Base-by-base conservation (phyloP, 1,140 invertebrate species). In the Brachionus rotundiformis region DNA sequence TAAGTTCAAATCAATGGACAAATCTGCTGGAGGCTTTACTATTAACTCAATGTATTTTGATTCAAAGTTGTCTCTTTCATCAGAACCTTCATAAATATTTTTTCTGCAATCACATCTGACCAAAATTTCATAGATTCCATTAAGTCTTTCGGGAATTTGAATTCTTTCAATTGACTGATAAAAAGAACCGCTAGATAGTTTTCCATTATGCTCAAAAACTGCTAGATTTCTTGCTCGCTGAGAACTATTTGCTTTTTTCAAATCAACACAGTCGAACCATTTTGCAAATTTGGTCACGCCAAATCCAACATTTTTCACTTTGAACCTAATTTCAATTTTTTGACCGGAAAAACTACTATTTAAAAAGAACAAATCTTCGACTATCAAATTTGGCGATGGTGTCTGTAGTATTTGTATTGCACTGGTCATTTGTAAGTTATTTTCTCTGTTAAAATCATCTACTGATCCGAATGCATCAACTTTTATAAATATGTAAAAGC, bases 311-410 rank as follows among this genome's bases (percentile, higher is more conserved):
- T 49, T 49, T 49, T 49, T 49, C 0, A 49, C 47, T 49, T 49
- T 49, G 47, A 49, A 49, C 47, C 47, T 49, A 49, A 49, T 49
- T 49, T 49, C 47, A 23, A 49, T 49, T 49, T n/a, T 49, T 49
- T 49, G 47, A 49, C 47, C 47, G 0, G 47, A 49, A 49, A 49
- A 49, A n/a, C 47, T 49, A 23, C 47, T 49, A 49, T 49, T 49
- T 7, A 49, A 16, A 23, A 49, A 49, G 47, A 49, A 49, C 16
- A 49, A 0, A 49, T 49, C 47, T 49, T 49, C 13, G 47, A 49
- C 47, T 49, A 49, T 49, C 16, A 49, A 49, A 49, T 49, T 49
- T 16, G 47, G 47, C 7, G 16, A 49, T 49, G 47, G 47, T 49
- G 47, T 49, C 47, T 49, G 47, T 6, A 49, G 47, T 19, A 49